phyloP scores from a whole-genome alignment of 2,888 invertebrate genomes.

The Lypha dubia region DNA sequence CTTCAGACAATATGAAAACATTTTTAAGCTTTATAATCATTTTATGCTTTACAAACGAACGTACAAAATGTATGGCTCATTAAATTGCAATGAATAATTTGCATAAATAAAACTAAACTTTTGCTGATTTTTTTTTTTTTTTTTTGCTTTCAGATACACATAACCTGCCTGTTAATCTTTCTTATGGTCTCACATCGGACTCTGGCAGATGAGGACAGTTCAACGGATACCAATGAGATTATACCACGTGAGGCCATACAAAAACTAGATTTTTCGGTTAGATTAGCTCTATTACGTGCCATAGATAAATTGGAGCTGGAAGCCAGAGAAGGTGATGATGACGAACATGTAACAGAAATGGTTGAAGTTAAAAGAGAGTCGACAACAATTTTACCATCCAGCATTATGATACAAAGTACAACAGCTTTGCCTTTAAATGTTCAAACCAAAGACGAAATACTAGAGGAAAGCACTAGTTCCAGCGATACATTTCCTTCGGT shows the following conservation, averaged over 20 bases:
- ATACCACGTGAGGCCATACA: slow-evolving; percentile 85
- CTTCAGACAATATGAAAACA: not conserved
- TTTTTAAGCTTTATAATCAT: not conserved
- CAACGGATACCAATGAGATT: slow-evolving; percentile 82
- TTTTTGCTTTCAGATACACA: slow-evolving; percentile 74
- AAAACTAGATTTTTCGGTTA: slow-evolving; percentile 88
- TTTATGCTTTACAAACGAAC: slow-evolving; percentile 1
- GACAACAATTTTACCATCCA: slow-evolving; percentile 27
- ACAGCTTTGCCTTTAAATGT: slow-evolving; percentile 38
- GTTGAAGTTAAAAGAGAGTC: slow-evolving; percentile 67
- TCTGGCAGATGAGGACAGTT: slow-evolving; percentile 75
- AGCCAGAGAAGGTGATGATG: slow-evolving; percentile 77
- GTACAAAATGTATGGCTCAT: slow-evolving; percentile 26
- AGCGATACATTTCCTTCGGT: slow-evolving; percentile 84
- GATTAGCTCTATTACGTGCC: slow-evolving; percentile 90
- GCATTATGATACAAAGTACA: slow-evolving; percentile 57
- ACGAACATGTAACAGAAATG: slow-evolving; percentile 77
- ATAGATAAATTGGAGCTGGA: slow-evolving; percentile 90
- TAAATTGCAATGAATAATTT: slow-evolving; percentile 21
- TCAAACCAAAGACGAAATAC: slow-evolving; percentile 81
- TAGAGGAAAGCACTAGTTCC: slow-evolving; percentile 84
- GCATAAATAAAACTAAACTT: slow-evolving; percentile 1
- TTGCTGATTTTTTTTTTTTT: slow-evolving; percentile 18
- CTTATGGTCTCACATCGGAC: slow-evolving; percentile 73
- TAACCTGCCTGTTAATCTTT: slow-evolving; percentile 75